Evolutionary conservation across 2,113 vertebrate species (phyloP).

Genomic region (Calypte anna): DNA sequence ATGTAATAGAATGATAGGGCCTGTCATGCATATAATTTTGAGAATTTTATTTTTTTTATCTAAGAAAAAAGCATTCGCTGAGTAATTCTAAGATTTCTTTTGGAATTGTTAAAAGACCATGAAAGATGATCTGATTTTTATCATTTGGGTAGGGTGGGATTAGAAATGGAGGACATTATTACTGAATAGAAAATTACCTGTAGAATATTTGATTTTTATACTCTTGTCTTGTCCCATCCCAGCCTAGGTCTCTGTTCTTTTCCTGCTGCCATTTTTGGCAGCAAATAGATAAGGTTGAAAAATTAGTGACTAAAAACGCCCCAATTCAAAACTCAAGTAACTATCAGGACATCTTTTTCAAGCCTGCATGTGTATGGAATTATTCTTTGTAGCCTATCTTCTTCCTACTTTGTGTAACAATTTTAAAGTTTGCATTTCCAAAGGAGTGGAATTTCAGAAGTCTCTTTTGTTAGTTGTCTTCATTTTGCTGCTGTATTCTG

Average conservation of each 20-base stretch:
- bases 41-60: not conserved
- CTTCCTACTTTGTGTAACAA: not conserved
- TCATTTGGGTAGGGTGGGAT: not conserved
- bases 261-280: not conserved
- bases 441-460: not conserved
- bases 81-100: not conserved
- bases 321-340: not conserved
- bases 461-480: not conserved
- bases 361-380: not conserved
- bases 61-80: not conserved
- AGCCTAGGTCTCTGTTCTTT: not conserved
- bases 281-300: not conserved
- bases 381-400: not conserved
- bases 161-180: not conserved
- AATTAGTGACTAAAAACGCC: not conserved
- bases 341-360: not conserved
- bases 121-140: not conserved
- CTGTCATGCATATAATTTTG: not conserved
- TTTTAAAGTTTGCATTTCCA: not conserved
- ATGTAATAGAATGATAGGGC: not conserved
- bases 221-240: not conserved
- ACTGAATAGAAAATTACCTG: not conserved
- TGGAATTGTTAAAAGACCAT: not conserved
- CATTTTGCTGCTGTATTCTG: not conserved
- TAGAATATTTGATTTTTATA: not conserved